Evolutionary conservation across 2,113 vertebrate species (phyloP).

Genomic region (Callipepla californica): DNA sequence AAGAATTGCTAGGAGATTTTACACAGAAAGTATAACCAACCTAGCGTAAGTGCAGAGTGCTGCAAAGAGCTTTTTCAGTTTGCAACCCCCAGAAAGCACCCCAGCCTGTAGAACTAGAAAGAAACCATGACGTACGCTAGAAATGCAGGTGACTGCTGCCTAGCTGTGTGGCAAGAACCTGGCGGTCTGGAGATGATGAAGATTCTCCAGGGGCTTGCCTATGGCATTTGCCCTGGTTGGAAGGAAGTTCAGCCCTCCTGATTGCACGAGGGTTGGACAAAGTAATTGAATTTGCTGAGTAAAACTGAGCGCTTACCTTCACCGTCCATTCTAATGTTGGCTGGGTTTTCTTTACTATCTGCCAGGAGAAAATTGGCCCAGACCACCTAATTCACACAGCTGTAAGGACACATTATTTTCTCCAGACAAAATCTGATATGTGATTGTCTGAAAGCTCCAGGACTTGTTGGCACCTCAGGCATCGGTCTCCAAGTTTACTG

Average conservation of each 20-base stretch:
- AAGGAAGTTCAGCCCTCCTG: not conserved
- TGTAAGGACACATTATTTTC: not conserved
- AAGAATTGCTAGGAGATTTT: not conserved
- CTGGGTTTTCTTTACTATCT: not conserved
- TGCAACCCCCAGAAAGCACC: not conserved
- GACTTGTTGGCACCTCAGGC: not conserved
- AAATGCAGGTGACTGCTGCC: fast-evolving
- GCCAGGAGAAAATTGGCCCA: not conserved
- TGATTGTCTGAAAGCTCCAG: not conserved
- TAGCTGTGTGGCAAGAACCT: not conserved
- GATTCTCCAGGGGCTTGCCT: not conserved
- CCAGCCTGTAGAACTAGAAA: not conserved
- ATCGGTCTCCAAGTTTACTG: not conserved
- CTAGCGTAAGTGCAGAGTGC: not conserved
- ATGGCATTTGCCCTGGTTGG: not conserved
- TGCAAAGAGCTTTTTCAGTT: not conserved
- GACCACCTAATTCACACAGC: not conserved
- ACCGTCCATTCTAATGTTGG: not conserved
- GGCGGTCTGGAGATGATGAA: not conserved
- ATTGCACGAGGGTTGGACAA: not conserved
- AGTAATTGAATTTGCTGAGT: constrained; percentile 14
- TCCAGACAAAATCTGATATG: not conserved
- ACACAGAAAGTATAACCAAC: not conserved
- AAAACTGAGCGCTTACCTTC: not conserved
- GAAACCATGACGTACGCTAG: not conserved